These are phyloP conservation scores for Acrobasis suavella DNA, from an alignment of 2,888 invertebrate species.

Conservation along the genomic window DNA sequence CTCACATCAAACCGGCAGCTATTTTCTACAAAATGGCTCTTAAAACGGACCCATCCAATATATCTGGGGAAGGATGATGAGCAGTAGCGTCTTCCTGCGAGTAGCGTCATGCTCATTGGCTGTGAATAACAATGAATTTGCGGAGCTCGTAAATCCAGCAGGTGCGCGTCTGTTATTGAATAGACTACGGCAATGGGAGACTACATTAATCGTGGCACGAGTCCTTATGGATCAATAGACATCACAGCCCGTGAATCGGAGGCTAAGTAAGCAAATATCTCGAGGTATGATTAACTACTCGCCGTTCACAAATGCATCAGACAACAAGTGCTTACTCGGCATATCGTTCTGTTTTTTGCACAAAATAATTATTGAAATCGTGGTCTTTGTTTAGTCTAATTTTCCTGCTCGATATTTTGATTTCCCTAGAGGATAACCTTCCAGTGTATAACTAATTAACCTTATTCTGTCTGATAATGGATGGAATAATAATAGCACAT, in stretches of 20 bases:
- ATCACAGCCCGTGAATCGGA: constrained; percentile 34
- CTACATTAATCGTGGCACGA: constrained; percentile 61
- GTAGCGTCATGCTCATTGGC: constrained; percentile 57
- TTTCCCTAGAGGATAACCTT: constrained; percentile 29
- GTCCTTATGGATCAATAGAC: constrained; percentile 54
- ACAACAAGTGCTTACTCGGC: not conserved
- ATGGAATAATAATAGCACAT: constrained; percentile 5
- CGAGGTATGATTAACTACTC: constrained; percentile 14
- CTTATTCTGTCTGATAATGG: constrained; percentile 17
- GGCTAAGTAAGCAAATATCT: constrained; percentile 21
- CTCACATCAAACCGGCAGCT: constrained; percentile 33
- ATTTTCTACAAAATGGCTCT: constrained; percentile 33
- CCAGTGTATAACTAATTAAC: constrained; percentile 25
- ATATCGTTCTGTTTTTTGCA: not conserved
- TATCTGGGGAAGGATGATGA: constrained; percentile 38
- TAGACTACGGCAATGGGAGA: constrained; percentile 58
- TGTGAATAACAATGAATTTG: constrained; percentile 74
- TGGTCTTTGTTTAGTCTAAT: constrained; percentile 13
- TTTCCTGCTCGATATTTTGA: constrained; percentile 24
- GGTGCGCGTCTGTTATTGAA: constrained; percentile 70
- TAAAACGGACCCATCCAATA: constrained; percentile 34
- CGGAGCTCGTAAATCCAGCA: constrained; percentile 69
- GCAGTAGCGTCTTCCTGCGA: constrained; percentile 43
- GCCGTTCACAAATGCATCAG: not conserved
- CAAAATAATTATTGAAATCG: constrained; percentile 12